Base-by-base conservation (phyloP, 1,140 invertebrate genomes). In the Pollicipes pollicipes region DNA sequence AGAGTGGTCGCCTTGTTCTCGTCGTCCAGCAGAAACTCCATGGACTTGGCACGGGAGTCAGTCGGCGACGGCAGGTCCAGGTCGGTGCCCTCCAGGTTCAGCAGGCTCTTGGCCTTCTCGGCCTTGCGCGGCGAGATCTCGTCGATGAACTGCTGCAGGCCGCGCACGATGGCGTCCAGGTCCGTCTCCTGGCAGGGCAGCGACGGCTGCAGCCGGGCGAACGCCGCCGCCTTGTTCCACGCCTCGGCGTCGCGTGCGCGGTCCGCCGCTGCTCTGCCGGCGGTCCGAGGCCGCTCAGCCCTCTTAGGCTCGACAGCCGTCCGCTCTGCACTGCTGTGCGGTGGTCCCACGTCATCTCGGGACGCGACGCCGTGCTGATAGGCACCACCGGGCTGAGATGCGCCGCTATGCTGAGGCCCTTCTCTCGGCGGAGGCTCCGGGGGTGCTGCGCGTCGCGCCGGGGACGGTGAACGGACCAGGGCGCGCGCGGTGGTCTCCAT, bases 11-110 rank as follows among this genome's bases (percentile, higher is more conserved):
- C 87, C 77, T 89, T 84, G 81, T 91, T 93, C 76, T 91, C 89
- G 81, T 91, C 92, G 81, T 93, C 90, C 77, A 94, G 85, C 76
- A 94, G 85, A 82, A 92, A 93, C 84, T 94, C 91, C 90, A 94
- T 93, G 81, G 89, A 91, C 82, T 91, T 91, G 83, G 71, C 90
- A 86, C 74, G 89, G 80, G 72, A 80, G 78, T 74, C 84, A 24
- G 45, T 75, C 68, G 76, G 75, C 73, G 75, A 73, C 76, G 76
- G 70, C 77, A 72, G 70, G 74, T 74, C 74, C 71, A 73, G 45
- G 13, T 58, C 45, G 45, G 45, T 21, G 13, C 24, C 45, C 45
- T 83, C 89, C 75, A 91, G 83, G 76, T 90, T 87, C 77, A 91
- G 85, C 71, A 91, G 83, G 76, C 88, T 90, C 73, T 88, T 85